These are phyloP conservation scores for Prunella himalayana DNA, from an alignment of 2,113 vertebrate genomes.

Conservation along the genomic window DNA sequence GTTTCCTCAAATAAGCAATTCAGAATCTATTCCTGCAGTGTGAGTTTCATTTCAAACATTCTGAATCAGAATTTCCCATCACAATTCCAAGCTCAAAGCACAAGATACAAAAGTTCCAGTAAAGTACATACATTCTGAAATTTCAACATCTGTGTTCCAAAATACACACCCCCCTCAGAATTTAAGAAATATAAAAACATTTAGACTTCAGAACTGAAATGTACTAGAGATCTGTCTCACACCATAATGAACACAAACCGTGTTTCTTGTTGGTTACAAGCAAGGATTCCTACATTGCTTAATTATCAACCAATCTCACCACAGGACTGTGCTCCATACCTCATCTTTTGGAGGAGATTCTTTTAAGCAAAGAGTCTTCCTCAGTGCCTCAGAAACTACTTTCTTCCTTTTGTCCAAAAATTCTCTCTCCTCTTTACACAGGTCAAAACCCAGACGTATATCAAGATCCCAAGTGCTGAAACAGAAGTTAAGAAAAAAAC, in stretches of 20 bases:
- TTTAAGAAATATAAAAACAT: neutral
- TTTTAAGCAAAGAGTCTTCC: constrained; percentile 66
- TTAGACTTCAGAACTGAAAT: neutral
- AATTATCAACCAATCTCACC: neutral
- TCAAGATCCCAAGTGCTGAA: constrained; percentile 71
- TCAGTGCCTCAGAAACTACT: constrained; percentile 69
- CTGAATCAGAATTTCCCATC: neutral
- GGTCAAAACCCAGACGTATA: constrained; percentile 81
- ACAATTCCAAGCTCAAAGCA: neutral
- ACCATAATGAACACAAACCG: neutral
- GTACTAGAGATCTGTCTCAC: neutral
- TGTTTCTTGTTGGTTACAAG: neutral
- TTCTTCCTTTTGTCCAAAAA: constrained; percentile 79
- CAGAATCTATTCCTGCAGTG: neutral
- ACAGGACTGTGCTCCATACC: constrained; percentile 56
- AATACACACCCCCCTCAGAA: neutral
- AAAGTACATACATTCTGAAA: neutral
- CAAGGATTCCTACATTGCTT: neutral
- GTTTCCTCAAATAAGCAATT: neutral
- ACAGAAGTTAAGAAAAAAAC: neutral
- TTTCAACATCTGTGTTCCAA: neutral
- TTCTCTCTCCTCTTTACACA: constrained; percentile 75
- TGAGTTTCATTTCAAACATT: neutral
- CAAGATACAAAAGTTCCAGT: neutral
- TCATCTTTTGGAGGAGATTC: constrained; percentile 51